Evolutionary conservation across 2,797 vertebrate genomes (phyloP).

Genomic region (Balearica regulorum): DNA sequence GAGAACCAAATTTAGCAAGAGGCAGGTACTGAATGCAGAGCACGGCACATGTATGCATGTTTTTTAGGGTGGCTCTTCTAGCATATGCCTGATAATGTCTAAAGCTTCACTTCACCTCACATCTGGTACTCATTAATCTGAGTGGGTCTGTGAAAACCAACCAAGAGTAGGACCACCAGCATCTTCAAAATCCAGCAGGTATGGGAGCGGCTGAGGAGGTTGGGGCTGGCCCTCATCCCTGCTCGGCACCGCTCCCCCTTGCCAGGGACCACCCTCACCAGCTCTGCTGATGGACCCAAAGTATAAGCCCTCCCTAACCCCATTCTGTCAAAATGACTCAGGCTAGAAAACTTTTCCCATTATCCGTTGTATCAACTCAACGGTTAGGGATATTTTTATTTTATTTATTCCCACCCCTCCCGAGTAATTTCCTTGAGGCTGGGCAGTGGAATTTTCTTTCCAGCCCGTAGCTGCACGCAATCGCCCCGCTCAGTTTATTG

Average conservation of each 20-base stretch:
- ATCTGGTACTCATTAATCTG: not conserved
- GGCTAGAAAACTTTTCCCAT: not conserved
- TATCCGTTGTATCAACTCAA: not conserved
- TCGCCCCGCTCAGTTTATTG: rapidly evolving
- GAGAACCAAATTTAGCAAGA: not conserved
- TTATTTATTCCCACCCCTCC: not conserved
- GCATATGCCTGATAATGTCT: not conserved
- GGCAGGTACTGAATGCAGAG: not conserved
- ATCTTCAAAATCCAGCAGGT: not conserved
- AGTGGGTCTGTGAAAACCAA: not conserved
- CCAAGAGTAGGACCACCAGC: not conserved
- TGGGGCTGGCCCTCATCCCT: not conserved
- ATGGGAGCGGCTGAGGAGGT: rapidly evolving
- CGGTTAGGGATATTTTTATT: not conserved
- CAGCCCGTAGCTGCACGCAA: not conserved
- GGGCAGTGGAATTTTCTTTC: not conserved
- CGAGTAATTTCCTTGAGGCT: not conserved
- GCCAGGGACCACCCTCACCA: not conserved
- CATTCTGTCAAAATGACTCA: not conserved
- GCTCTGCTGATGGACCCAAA: not conserved
- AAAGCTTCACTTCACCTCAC: not conserved
- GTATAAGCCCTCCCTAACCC: not conserved
- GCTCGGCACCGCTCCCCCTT: rapidly evolving
- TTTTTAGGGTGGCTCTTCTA: not conserved
- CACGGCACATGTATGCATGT: rapidly evolving